phyloP scores from a whole-genome alignment of 2,113 vertebrate genomes.

The Ancistrus triradiatus region DNA sequence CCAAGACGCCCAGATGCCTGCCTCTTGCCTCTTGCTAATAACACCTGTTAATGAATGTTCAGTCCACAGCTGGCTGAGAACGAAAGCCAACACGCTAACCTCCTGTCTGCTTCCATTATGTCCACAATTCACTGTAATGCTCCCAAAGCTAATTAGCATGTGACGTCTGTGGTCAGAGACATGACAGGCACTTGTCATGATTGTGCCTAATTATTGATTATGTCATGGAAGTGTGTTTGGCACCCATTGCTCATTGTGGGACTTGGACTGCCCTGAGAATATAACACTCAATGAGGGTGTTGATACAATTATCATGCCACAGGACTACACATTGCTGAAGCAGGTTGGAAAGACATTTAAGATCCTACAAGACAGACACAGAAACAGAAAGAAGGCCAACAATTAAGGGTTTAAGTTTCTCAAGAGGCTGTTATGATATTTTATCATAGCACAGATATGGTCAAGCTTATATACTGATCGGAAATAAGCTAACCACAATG shows the following conservation, averaged over 20 bases:
- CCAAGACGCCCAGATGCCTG: neutral
- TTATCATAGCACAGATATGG: too few species aligned
- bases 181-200: slow-evolving; percentile 16
- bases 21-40: slow-evolving; percentile 47
- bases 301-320: too few species aligned
- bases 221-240: neutral
- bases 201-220: slow-evolving; percentile 22
- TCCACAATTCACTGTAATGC: slow-evolving; percentile 33
- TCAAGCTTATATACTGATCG: too few species aligned
- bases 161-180: slow-evolving; percentile 3
- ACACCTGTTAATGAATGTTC: slow-evolving; percentile 61
- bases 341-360: neutral
- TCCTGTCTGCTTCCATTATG: slow-evolving; percentile 52
- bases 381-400: too few species aligned
- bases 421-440: too few species aligned
- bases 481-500: too few species aligned
- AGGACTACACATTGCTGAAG: neutral
- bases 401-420: too few species aligned
- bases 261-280: too few species aligned
- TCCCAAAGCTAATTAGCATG: slow-evolving; percentile 21
- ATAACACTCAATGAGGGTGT: too few species aligned
- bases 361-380: too few species aligned
- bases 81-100: slow-evolving; percentile 43
- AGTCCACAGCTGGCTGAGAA: slow-evolving; percentile 50
- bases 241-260: too few species aligned